Conservation (phyloP, 2,113 vertebrate genomes). For the Indicator indicator region DNA sequence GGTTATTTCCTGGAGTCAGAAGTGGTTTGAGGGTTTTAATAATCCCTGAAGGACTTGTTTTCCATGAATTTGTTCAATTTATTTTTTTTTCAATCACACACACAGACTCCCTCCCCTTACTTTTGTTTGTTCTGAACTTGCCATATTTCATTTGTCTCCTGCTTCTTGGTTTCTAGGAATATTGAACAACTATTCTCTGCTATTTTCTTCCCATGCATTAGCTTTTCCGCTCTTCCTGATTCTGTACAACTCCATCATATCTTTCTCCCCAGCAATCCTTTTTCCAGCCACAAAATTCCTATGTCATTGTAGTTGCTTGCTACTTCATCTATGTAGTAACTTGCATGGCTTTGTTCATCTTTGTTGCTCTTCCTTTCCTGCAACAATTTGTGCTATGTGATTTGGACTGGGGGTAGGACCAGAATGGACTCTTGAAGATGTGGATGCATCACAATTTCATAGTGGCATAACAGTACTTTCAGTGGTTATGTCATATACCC, state of each 20-base stretch:
- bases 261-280: background rate
- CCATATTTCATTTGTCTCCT: background rate
- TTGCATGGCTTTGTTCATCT: background rate
- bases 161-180: background rate
- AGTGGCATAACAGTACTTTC: background rate
- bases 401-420: background rate
- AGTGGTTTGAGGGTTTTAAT: background rate
- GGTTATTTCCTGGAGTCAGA: background rate
- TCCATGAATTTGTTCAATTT: background rate
- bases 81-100: background rate
- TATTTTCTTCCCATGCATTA: background rate
- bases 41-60: background rate
- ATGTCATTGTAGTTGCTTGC: background rate
- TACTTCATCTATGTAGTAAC: background rate
- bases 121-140: background rate
- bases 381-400: background rate
- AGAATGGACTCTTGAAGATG: background rate
- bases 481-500: background rate
- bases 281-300: background rate
- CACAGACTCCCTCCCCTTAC: accelerated
- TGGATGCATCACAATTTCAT: background rate
- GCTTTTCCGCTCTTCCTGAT: background rate
- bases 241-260: background rate
- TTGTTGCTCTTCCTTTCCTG: background rate
- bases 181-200: background rate